Evolutionary conservation across 1,140 invertebrate species (phyloP), one percentile per base, ranked within the genome.

Genomic region (Lordiphosa collinella): DNA sequence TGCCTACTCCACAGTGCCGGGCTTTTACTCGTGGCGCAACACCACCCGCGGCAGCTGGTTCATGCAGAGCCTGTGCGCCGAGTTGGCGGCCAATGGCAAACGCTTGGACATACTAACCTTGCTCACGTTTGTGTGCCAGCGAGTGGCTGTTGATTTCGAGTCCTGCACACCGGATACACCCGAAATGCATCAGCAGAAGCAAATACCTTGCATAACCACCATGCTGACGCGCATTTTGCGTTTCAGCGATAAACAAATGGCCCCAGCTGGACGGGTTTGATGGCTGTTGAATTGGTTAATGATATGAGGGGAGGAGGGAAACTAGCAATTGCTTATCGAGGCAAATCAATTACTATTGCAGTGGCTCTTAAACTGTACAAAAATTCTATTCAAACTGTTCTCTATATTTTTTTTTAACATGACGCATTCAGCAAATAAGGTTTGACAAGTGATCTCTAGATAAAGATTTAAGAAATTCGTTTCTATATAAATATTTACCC

Each of bases 31-130:
- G 1, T 99, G 98, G 98, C 92, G 97, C 40, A 99, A 99, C 84
- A 97, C 96, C n/a, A 95, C 94, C 4, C 91, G 93, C 10, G 96
- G 96, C 8, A 98, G 97, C 0, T 99, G 98, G 98, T 99, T 99
- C 82, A 95, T 99, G 90, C 97, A 99, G 91, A 94, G 96, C 1
- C 90, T 99, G 1, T 95, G 94, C 80, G 90, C 93, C n/a, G 95
- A 97, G 65, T 87, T 99, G n/a, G 90, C 92, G 13, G 92, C 92
- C 41, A 92, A 94, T 88, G 93, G 92, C 11, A 91, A 91, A 62
- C 92, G 93, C 10, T 90, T 93, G 53, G 97, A 99, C 87, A 90
- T 99, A 1, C 87, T 98, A 4, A 95, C 95, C 9, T 90, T 99
- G 22, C 90, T 99, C 41, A 99, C 97, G 1, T 94, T 96, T 86